Base-by-base conservation (phyloP, 2,113 vertebrate species). In the Antigone vipio region DNA sequence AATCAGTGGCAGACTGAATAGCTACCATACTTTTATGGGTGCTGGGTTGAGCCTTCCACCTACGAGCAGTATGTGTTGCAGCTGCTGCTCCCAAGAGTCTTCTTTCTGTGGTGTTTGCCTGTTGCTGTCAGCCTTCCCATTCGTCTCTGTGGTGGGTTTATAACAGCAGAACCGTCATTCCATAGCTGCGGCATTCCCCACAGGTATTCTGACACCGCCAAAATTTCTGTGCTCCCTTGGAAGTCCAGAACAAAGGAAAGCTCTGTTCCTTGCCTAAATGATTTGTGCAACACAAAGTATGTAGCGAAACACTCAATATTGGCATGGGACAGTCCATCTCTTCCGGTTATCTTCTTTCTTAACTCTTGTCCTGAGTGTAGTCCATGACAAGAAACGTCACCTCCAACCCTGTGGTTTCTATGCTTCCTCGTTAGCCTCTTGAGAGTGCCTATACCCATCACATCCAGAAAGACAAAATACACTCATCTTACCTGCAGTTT, bases 1-100 rank as follows among this genome's bases (percentile, higher is more conserved):
- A 30, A 12, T 1, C 5, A 1, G 6, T 30, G 40, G 9, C n/a
- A 72, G 53, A 5, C 44, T 30, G 30, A 27, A 3, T 18, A 24
- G 8, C 7, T 56, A 1, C 40, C 5, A 0, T 11, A 10, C 14
- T 13, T 38, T 12, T 8, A 1, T 15, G 52, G 45, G 18, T 67
- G 22, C 24, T 34, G 38, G 30, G 42, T 58, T 85, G 23, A 86
- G 56, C 67, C 42, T 79, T 34, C 11, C 15, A 4, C 19, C 67
- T 52, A 15, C 1, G 32, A 52, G 17, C 13, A 2, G 2, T 5
- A 22, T 19, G 11, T 12, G 21, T 49, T 45, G 42, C 42, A 50
- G 30, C 26, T 87, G 29, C 55, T 40, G 4, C 7, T 58, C 11
- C 35, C 32, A 38, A 38, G 27, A 40, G 14, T 32, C 32, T 23